phyloP scores from a whole-genome alignment of 2,888 invertebrate genomes.

The Lycia hirtaria region DNA sequence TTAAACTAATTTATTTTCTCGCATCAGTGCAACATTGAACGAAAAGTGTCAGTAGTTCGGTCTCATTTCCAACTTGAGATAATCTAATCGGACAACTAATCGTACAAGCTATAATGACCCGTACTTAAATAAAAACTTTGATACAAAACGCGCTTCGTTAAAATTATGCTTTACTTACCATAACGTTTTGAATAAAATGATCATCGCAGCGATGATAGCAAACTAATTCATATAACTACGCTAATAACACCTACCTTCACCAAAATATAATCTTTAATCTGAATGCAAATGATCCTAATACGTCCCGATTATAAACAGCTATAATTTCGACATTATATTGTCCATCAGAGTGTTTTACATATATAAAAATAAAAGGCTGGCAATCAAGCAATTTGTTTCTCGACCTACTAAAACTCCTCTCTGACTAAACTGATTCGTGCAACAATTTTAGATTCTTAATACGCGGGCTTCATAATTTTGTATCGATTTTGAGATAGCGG shows the following conservation, averaged over 20 bases:
- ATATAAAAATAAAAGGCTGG: conserved; percentile 79
- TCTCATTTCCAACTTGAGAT: conserved; percentile 34
- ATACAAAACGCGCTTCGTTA: conserved; percentile 64
- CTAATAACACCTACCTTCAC: conserved; percentile 81
- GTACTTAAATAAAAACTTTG: conserved; percentile 58
- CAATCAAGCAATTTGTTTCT: conserved; percentile 83
- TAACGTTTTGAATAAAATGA: conserved; percentile 78
- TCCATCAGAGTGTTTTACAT: conserved; percentile 84
- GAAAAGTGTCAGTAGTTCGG: conserved; percentile 24
- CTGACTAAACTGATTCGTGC: conserved; percentile 72
- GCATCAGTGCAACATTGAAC: too few species aligned
- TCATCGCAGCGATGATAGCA: conserved; percentile 73
- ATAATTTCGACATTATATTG: conserved; percentile 84
- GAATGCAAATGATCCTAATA: conserved; percentile 84
- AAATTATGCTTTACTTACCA: conserved; percentile 70
- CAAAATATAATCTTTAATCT: conserved; percentile 85
- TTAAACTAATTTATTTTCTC: too few species aligned
- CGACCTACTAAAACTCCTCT: conserved; percentile 79
- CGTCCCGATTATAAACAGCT: conserved; percentile 83
- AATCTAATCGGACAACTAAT: conserved; percentile 50
- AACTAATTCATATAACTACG: conserved; percentile 83
- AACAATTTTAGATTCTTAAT: conserved; percentile 62
- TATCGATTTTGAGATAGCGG: conserved; percentile 54
- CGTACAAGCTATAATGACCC: conserved; percentile 54
- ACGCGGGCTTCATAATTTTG: conserved; percentile 62